Base-by-base conservation (phyloP, 2,113 vertebrate genomes). In the Silurus meridionalis region DNA sequence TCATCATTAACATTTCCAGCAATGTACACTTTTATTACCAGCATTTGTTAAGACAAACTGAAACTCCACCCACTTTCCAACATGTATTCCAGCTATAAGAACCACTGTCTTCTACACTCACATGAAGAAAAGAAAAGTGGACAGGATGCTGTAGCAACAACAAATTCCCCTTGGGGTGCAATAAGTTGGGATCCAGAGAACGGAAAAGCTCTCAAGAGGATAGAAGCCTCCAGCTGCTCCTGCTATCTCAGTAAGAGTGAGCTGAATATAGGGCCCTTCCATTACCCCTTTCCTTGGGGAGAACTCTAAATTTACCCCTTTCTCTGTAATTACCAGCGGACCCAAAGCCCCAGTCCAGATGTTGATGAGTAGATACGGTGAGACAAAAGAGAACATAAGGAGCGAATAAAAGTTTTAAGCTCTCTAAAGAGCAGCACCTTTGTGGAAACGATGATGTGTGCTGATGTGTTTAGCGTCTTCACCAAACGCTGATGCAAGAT, bases 321-420 rank as follows among this genome's bases (percentile, higher is more conserved):
- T 92, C 88, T 92, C 89, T 87, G 92, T 95, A 93, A 95, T 95
- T 94, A 94, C 93, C 92, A 93, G 88, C 37, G 83, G 91, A 90
- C 90, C 93, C 80, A 88, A 78, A 75, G 90, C 81, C 93, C 89
- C 87, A 87, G 90, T 94, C 93, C 95, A 95, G 94, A 93, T 95
- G 94, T 93, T 94, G 57, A 87, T 87, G 90, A 91, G 91, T 77
- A 83, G 82, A 90, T 88, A 25, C 48, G 71, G 64, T 90, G 85
- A 63, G 72, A 84, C 61, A 58, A 86, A 87, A 86, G 87, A 87
- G 80, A 60, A 67, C 28, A 85, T 85, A 28, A 64, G 89, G 85
- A 57, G 88, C 90, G 90, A 93, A 93, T 92, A 92, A 93, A 94
- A 93, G 88, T 93, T 94, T 93, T 82, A 86, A 92, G 89, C 50